Conservation (phyloP, 2,888 invertebrate genomes). For the Mechanitis messenoides region DNA sequence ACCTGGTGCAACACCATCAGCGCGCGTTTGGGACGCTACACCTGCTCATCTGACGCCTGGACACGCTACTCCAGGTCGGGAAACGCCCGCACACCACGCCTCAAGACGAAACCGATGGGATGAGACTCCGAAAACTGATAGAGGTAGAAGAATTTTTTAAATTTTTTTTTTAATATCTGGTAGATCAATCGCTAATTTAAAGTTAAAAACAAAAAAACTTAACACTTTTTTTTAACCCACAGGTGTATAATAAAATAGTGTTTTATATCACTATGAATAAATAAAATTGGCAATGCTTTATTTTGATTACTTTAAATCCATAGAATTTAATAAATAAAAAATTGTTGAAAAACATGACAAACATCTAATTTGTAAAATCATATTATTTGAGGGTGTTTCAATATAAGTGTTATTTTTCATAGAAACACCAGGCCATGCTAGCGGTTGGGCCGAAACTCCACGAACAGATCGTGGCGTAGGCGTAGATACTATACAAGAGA, state of each 20-base stretch:
- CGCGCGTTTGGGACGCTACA: slow-evolving; percentile 97
- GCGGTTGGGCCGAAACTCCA: slow-evolving; percentile 99
- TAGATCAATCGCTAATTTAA: no score
- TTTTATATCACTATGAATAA: no score
- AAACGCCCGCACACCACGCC: slow-evolving; percentile 85
- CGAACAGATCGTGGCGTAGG: slow-evolving; percentile 91
- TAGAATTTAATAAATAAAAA: no score
- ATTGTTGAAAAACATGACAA: no score
- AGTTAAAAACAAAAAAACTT: no score
- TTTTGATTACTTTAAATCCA: no score
- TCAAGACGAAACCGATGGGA: slow-evolving; percentile 98
- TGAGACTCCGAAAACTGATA: slow-evolving; percentile 98
- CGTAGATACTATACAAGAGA: slow-evolving; percentile 89
- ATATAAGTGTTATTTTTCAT: slow-evolving; percentile 14
- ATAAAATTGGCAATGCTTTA: no score
- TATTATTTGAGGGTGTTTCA: no score
- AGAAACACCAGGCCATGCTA: slow-evolving; percentile 97
- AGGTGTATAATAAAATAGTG: no score
- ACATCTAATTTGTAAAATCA: no score
- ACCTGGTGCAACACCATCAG: slow-evolving; percentile 95
- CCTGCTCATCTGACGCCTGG: slow-evolving; percentile 94
- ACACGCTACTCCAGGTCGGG: slow-evolving; percentile 88
- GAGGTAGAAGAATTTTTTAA: slow-evolving; percentile 71
- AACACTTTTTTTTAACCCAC: no score
- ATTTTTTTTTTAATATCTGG: neutral